Evolutionary conservation across 2,888 invertebrate species (phyloP).

Genomic region (Gastracanthus pulcherrimus): DNA sequence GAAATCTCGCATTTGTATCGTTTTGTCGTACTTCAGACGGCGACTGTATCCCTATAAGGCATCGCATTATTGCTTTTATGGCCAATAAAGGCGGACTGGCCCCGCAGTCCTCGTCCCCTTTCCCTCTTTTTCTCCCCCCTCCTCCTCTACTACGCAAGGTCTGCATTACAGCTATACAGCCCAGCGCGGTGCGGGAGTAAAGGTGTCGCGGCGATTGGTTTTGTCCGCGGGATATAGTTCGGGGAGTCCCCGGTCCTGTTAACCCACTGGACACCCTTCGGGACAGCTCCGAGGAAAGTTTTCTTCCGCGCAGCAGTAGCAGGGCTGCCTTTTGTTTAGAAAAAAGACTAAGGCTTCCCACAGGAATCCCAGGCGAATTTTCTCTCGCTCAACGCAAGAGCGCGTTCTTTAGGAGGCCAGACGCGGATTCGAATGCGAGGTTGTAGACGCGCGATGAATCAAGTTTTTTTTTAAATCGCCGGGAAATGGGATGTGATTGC

Average conservation of each 20-base stretch:
- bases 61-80: constrained; percentile 77
- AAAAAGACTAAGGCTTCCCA: constrained; percentile 54
- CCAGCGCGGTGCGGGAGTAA: constrained; percentile 49
- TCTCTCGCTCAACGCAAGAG: no score
- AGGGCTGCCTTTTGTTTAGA: constrained; percentile 58
- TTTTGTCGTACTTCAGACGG: constrained; percentile 71
- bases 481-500: constrained; percentile 15
- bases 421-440: constrained; percentile 41
- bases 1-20: constrained; percentile 69
- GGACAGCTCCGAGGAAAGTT: constrained; percentile 57
- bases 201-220: constrained; percentile 77
- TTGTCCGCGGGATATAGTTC: constrained; percentile 74
- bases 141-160: constrained; percentile 47
- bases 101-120: constrained; percentile 52
- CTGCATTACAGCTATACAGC: constrained; percentile 69
- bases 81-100: constrained; percentile 74
- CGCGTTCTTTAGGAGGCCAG: no score
- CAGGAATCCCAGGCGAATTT: constrained; percentile 47
- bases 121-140: constrained; percentile 35
- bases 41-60: constrained; percentile 70
- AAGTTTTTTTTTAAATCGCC: constrained; percentile 50
- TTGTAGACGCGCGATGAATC: constrained; percentile 36
- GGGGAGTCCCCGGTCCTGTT: constrained; percentile 76
- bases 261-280: constrained; percentile 69
- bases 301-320: background rate